These are phyloP conservation scores for Slavum lentiscoides DNA, from an alignment of 2,888 invertebrate genomes.

Conservation along the genomic window DNA sequence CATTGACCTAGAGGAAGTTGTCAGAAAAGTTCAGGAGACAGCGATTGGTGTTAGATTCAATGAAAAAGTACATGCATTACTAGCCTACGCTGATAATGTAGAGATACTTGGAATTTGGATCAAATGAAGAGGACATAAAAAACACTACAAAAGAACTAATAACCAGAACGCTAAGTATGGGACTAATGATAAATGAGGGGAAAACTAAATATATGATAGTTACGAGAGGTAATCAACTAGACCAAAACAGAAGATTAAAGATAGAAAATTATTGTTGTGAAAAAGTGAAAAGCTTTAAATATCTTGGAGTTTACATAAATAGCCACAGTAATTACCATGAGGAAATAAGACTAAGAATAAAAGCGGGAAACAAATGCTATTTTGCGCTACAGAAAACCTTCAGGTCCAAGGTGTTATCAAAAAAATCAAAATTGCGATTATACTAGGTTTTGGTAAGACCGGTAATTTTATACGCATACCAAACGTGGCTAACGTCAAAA, in stretches of 20 bases:
- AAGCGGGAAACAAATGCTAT: no score
- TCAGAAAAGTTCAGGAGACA: neutral
- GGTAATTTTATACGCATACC: no score
- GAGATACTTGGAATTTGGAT: constrained; percentile 15
- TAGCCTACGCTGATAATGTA: constrained; percentile 15
- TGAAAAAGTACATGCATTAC: constrained; percentile 6
- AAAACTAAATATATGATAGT: no score
- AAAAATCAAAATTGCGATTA: no score
- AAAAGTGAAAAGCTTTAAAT: constrained; percentile 9
- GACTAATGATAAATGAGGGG: no score
- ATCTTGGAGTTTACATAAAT: neutral
- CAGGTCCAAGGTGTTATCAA: no score
- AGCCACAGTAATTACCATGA: neutral
- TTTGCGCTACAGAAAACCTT: no score
- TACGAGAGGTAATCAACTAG: neutral
- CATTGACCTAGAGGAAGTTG: constrained; percentile 10
- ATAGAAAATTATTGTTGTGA: constrained; percentile 1
- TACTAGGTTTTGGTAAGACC: no score
- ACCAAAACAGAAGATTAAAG: constrained; percentile 5
- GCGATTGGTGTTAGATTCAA: constrained; percentile 7
- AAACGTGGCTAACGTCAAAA: no score
- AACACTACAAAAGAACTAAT: neutral
- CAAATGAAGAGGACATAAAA: constrained; percentile 16
- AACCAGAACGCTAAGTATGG: neutral
- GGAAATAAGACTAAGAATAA: neutral